Percentiles rank a stretch among this genome's conserved stretches.
These are phyloP conservation scores for Drosophila simulans DNA, from an alignment of 1,140 invertebrate genomes.

Conservation along the genomic window DNA sequence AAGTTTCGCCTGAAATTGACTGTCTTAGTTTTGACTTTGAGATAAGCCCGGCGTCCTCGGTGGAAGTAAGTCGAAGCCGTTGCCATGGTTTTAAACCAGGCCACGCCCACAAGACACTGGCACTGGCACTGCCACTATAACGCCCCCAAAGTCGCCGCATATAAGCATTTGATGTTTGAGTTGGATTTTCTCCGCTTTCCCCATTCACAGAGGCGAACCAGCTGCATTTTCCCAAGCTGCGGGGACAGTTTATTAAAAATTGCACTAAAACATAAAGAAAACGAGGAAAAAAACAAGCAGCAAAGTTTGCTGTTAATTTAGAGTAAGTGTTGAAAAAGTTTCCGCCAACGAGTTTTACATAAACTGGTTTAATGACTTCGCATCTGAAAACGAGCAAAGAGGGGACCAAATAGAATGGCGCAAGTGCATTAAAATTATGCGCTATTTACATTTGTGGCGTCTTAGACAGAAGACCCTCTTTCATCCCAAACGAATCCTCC, in stretches of 20 bases:
- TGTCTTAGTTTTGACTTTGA: slow-evolving; percentile 65
- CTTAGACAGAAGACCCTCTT: slow-evolving; percentile 33
- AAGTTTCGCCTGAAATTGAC: slow-evolving; percentile 58
- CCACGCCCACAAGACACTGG: slow-evolving; percentile 34
- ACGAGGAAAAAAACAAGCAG: slow-evolving; percentile 32
- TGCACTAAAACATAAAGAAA: slow-evolving; percentile 38
- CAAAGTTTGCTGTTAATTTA: slow-evolving; percentile 75
- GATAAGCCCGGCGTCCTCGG: slow-evolving; percentile 21
- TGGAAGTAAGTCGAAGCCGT: slow-evolving; percentile 24
- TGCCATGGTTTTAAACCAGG: slow-evolving; percentile 39
- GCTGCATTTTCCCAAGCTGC: slow-evolving; percentile 45
- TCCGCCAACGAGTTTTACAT: slow-evolving; percentile 71
- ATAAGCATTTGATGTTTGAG: slow-evolving; percentile 58
- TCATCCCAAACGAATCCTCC: not conserved
- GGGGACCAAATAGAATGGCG: not conserved
- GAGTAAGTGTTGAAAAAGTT: slow-evolving; percentile 74
- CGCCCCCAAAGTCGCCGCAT: not conserved
- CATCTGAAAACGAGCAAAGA: slow-evolving; percentile 5
- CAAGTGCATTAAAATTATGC: slow-evolving; percentile 56
- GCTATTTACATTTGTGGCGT: slow-evolving; percentile 54
- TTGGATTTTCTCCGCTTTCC: slow-evolving; percentile 32
- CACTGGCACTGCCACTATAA: not conserved
- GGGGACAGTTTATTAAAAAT: slow-evolving; percentile 50
- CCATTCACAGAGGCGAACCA: slow-evolving; percentile 6
- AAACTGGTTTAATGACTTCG: slow-evolving; percentile 70